Percentiles rank a stretch among this genome's conserved stretches.
Evolutionary conservation across 1,140 invertebrate species (phyloP).

Genomic region (Drosophila auraria): DNA sequence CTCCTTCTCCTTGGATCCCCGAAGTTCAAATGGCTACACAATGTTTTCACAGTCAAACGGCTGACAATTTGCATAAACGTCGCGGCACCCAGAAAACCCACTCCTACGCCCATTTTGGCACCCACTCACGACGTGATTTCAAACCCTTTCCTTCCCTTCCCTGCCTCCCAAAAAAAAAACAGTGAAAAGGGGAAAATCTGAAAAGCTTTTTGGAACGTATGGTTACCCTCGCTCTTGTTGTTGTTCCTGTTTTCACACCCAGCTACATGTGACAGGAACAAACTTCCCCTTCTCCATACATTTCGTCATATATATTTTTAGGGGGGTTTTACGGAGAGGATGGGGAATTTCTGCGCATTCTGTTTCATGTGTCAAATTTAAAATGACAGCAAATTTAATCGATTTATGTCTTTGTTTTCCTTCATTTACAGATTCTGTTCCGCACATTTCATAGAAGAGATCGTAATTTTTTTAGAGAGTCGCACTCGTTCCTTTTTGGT

Average conservation of each 20-base stretch:
- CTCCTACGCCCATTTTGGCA: not conserved
- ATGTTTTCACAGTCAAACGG: slow-evolving; percentile 69
- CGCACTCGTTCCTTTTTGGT: slow-evolving; percentile 12
- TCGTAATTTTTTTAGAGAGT: not conserved
- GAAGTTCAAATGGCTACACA: slow-evolving; percentile 68
- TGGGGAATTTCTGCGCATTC: slow-evolving; percentile 49
- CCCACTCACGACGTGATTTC: slow-evolving; percentile 16
- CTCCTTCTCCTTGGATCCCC: slow-evolving; percentile 8
- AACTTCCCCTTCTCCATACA: slow-evolving; percentile 37
- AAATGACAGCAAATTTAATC: slow-evolving; percentile 82
- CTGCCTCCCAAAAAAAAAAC: not conserved
- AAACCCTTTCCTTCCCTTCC: slow-evolving; percentile 16
- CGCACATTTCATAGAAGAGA: slow-evolving; percentile 1
- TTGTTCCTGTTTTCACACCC: slow-evolving; percentile 65
- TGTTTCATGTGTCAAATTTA: slow-evolving; percentile 80
- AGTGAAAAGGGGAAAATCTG: slow-evolving; percentile 37
- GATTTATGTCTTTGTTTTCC: slow-evolving; percentile 71
- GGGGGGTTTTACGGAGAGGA: not conserved
- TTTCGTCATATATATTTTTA: slow-evolving; percentile 10
- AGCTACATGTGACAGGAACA: slow-evolving; percentile 62
- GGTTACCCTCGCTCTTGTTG: slow-evolving; percentile 35
- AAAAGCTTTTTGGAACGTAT: slow-evolving; percentile 63
- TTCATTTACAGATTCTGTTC: slow-evolving; percentile 48
- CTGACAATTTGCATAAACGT: slow-evolving; percentile 74
- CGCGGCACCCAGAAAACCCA: slow-evolving; percentile 34